Conservation (phyloP, 2,888 invertebrate species). For the Carterocephalus palaemon region DNA sequence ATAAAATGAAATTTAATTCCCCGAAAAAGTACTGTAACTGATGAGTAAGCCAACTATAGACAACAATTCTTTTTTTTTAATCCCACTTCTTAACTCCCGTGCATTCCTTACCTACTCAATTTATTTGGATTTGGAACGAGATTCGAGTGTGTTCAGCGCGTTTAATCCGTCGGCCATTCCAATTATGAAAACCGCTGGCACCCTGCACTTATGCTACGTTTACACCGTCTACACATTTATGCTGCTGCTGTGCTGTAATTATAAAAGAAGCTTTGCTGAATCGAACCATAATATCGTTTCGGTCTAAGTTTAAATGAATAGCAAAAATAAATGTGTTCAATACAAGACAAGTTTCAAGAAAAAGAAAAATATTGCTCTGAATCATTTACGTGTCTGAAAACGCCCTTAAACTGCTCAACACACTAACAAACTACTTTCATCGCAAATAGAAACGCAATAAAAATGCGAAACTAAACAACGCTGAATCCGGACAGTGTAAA, state of each 20-base stretch:
- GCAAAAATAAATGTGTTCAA: too few relatives aligned
- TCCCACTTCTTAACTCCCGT: constrained; percentile 7
- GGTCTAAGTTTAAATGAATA: too few relatives aligned
- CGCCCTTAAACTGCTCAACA: too few relatives aligned
- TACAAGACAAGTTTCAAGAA: too few relatives aligned
- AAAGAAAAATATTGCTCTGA: too few relatives aligned
- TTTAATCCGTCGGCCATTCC: constrained; percentile 23
- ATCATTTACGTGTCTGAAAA: too few relatives aligned
- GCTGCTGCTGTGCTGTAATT: neutral
- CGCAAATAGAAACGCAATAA: constrained; percentile 8
- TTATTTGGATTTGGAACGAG: constrained; percentile 42
- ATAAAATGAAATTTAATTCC: too few relatives aligned
- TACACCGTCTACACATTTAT: neutral
- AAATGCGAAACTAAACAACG: constrained; percentile 9
- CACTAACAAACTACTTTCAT: too few relatives aligned
- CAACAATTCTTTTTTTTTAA: constrained; percentile 19
- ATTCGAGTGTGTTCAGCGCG: constrained; percentile 33
- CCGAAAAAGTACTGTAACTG: too few relatives aligned
- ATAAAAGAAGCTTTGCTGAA: too few relatives aligned
- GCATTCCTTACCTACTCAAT: constrained; percentile 40
- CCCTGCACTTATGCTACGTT: constrained; percentile 3
- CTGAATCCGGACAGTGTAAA: constrained; percentile 12
- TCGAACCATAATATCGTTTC: too few relatives aligned
- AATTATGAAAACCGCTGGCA: constrained; percentile 14
- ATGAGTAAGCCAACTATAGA: constrained; percentile 10